Conservation (phyloP, 2,888 invertebrate species). For the Mimumesa dahlbomi region DNA sequence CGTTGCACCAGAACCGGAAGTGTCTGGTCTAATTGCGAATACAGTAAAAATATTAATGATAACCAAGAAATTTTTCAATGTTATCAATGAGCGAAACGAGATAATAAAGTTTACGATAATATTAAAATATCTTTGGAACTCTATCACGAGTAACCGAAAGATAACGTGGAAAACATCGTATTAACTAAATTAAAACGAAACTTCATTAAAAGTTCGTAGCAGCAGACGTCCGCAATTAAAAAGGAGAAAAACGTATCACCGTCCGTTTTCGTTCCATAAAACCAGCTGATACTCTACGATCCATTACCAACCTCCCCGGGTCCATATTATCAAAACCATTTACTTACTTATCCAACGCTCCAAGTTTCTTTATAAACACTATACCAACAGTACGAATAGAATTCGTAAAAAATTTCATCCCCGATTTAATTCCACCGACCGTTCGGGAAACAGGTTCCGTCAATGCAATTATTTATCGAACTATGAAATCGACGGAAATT, state of each 20-base stretch:
- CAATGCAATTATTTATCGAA: slow-evolving; percentile 37
- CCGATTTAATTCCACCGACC: slow-evolving; percentile 10
- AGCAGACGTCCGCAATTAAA: not conserved
- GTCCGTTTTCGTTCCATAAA: slow-evolving; percentile 6
- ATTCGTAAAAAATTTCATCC: slow-evolving; percentile 5
- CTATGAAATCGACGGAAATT: slow-evolving; percentile 33
- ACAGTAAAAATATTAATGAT: too few species aligned
- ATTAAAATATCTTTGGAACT: not conserved
- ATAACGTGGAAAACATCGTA: not conserved
- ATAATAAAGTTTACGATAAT: too few species aligned
- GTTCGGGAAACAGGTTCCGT: not conserved
- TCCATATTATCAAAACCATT: not conserved
- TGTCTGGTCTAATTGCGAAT: too few species aligned
- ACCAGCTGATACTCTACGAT: slow-evolving; percentile 4
- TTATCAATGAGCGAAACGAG: too few species aligned
- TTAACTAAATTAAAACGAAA: not conserved
- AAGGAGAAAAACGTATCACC: not conserved
- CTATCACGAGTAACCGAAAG: not conserved
- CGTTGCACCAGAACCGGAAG: too few species aligned
- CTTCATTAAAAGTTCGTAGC: not conserved
- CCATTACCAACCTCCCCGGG: not conserved
- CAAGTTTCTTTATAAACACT: not conserved
- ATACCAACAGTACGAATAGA: not conserved
- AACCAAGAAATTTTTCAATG: too few species aligned
- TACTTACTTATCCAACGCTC: not conserved